Evolutionary conservation across 1,140 invertebrate species (phyloP), one percentile per base, ranked within the genome.

Genomic region (Helicoverpa armigera): DNA sequence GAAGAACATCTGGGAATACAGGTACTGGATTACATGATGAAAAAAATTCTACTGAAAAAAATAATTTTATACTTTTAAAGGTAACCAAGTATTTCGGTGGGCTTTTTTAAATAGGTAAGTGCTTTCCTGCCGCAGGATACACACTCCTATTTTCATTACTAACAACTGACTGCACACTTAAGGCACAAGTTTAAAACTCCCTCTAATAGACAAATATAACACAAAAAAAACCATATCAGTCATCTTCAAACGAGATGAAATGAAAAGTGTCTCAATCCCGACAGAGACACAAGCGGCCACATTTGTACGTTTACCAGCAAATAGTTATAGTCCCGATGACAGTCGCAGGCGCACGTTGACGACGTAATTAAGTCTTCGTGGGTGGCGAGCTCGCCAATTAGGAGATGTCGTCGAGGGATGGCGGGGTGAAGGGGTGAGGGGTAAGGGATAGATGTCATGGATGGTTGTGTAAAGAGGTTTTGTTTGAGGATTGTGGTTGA

Each of bases 371-470:
- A 53, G 13, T 1, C 69, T 5, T 31, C 69, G 69, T 72, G 69
- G 69, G 69, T 72, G 69, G 69, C 50, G 35, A 43, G 16, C 65
- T 13, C 54, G 31, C 60, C 63, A 65, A 65, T 65, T 65, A 65
- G 63, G 7, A 11, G 63, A 61, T 61, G 58, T 61, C 35, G 35
- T 65, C 63, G 1, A 9, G 14, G 63, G 50, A 14, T 54, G 50
- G 18, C 29, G 56, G 43, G 65, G 18, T 69, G 18, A 14, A 4
- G 56, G 43, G 65, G 18, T 69, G 12, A 14, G 13, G 35, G n/a
- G 31, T 16, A 50, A 13, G 31, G 35, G 61, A 48, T 43, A n/a
- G n/a, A 67, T 61, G 9, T 61, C 9, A 58, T 18, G 18, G n/a
- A 58, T 58, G 16, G 18, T 3, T 58, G 16, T 58, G 5, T 43